Conservation (phyloP, 2,113 vertebrate species). For the Conger conger region DNA sequence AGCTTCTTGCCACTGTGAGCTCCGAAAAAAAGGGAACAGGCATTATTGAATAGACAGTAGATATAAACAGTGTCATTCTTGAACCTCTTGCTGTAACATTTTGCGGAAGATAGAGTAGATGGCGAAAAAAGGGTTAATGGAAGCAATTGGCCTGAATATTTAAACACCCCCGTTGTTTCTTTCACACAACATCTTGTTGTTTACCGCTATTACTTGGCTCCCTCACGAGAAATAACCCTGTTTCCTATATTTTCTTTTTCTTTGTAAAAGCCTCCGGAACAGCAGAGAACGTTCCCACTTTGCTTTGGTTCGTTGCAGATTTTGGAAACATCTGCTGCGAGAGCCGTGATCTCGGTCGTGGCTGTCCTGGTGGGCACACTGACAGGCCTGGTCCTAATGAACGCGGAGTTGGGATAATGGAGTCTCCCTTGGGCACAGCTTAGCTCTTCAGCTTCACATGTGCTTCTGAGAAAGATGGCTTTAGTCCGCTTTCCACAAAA, state of each 20-base stretch:
- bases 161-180: not conserved
- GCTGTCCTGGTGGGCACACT: conserved; percentile 13
- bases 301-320: not conserved
- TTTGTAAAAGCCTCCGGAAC: not conserved
- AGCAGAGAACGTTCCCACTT: not conserved
- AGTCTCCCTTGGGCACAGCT: too few relatives aligned
- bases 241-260: not conserved
- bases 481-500: conserved; percentile 25
- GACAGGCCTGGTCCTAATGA: conserved; percentile 5
- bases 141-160: not conserved
- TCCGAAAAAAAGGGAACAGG: not conserved
- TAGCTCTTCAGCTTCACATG: too few relatives aligned
- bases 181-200: not conserved
- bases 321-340: conserved; percentile 12
- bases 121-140: not conserved
- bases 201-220: not conserved
- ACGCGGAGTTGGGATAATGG: not conserved
- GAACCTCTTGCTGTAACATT: not conserved
- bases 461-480: conserved; percentile 29
- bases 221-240: not conserved
- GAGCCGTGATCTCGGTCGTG: conserved; percentile 7
- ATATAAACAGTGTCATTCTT: not conserved
- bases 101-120: not conserved
- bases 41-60: not conserved
- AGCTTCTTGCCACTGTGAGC: not conserved